Conservation (phyloP, 2,113 vertebrate species). For the human region GRCh38 chr11:116169501-116170000, state of each 20-base stretch:
- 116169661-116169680: background rate
- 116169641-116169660: background rate
- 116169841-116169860: too few species aligned
- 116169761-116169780: background rate
- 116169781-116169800: background rate
- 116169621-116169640: background rate
- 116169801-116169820: background rate
- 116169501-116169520: conserved; percentile 58
- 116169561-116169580: background rate
- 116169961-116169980: background rate
- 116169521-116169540: conserved; percentile 69
- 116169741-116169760: background rate
- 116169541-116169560: conserved; percentile 57
- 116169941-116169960: rapidly evolving
- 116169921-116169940: background rate
- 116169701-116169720: background rate
- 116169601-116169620: conserved; percentile 39
- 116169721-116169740: background rate
- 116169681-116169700: background rate
- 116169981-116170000: background rate
- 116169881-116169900: background rate
- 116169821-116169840: background rate
- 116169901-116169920: background rate
- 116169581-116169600: background rate
- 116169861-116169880: background rate